These are phyloP conservation scores for Athetis lepigone DNA, from an alignment of 2,888 invertebrate genomes.

Conservation along the genomic window DNA sequence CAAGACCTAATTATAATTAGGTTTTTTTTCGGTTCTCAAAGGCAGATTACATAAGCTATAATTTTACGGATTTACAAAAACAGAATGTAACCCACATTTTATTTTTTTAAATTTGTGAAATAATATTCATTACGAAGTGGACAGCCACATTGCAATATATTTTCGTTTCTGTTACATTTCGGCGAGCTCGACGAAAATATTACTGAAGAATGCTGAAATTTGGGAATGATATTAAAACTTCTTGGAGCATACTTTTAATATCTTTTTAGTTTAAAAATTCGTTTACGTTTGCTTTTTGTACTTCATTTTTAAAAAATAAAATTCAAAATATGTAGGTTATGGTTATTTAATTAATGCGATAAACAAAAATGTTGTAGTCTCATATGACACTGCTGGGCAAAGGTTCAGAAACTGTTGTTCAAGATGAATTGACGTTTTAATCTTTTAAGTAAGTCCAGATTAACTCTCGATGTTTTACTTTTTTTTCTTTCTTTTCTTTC, in stretches of 20 bases:
- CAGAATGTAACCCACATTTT: too few relatives aligned
- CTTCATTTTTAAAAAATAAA: background rate
- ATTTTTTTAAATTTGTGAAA: background rate
- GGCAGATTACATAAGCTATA: too few relatives aligned
- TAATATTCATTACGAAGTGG: slow-evolving; percentile 2
- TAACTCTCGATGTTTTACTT: too few relatives aligned
- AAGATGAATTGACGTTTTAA: too few relatives aligned
- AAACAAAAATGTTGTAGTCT: too few relatives aligned
- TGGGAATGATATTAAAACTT: slow-evolving; percentile 33
- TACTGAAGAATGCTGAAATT: background rate
- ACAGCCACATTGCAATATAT: background rate
- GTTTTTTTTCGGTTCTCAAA: background rate
- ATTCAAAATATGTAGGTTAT: too few relatives aligned
- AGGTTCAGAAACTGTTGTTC: too few relatives aligned
- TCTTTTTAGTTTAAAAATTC: slow-evolving; percentile 8
- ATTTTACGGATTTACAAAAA: too few relatives aligned
- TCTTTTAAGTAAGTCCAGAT: too few relatives aligned
- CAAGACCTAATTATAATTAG: background rate
- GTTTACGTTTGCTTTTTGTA: background rate
- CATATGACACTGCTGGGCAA: too few relatives aligned
- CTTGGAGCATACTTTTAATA: slow-evolving; percentile 26
- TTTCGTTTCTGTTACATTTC: slow-evolving; percentile 19
- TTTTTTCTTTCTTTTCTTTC: too few relatives aligned
- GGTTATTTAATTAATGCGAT: too few relatives aligned
- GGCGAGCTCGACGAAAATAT: slow-evolving; percentile 7